Percentiles rank a stretch among this genome's conserved stretches.
phyloP scores from a whole-genome alignment of 2,113 vertebrate genomes.

The Pangasianodon gigas region DNA sequence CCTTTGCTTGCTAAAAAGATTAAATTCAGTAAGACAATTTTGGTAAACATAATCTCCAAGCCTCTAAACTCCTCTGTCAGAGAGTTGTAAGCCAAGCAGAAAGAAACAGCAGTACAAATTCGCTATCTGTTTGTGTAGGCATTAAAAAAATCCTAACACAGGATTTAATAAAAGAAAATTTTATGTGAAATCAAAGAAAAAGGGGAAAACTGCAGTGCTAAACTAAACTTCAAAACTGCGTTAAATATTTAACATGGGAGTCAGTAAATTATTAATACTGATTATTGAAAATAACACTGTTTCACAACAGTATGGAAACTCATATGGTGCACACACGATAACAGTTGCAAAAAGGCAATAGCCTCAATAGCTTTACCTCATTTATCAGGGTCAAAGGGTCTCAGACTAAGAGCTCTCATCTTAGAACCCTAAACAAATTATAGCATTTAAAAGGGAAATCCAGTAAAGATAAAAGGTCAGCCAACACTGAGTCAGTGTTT shows the following conservation, averaged over 20 bases:
- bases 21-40: slow-evolving; percentile 3
- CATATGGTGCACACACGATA: background rate
- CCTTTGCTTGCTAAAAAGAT: background rate
- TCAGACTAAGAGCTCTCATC: background rate
- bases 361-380: background rate
- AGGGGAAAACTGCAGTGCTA: background rate
- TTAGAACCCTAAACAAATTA: background rate
- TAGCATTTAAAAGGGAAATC: background rate
- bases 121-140: background rate
- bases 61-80: background rate
- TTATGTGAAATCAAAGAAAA: background rate
- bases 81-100: background rate
- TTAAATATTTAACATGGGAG: slow-evolving; percentile 66
- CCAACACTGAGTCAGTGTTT: slow-evolving; percentile 39
- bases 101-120: background rate
- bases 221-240: slow-evolving; percentile 50
- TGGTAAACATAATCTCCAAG: slow-evolving; percentile 26
- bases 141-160: background rate
- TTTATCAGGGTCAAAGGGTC: slow-evolving; percentile 1
- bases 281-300: slow-evolving; percentile 70
- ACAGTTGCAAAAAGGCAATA: background rate
- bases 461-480: slow-evolving; percentile 53
- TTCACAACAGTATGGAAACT: slow-evolving; percentile 55
- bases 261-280: slow-evolving; percentile 67
- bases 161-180: background rate